Evolutionary conservation across 2,888 invertebrate genomes (phyloP), one percentile per base, ranked within the genome.

Genomic region (Panopea generosa): DNA sequence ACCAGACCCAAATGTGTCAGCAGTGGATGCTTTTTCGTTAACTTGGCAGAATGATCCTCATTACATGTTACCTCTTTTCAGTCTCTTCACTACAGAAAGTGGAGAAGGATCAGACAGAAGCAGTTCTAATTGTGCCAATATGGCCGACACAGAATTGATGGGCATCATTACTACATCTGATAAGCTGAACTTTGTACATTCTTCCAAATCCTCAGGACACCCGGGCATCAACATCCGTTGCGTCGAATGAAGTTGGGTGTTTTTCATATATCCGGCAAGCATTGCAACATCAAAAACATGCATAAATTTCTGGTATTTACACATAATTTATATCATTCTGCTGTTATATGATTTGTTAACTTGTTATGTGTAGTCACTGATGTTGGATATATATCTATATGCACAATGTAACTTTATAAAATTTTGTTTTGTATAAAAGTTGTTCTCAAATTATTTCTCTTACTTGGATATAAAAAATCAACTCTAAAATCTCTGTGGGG

Each of bases 31-130:
- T 27, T 67, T 73, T 38, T 60, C 59, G 6, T 18, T 67, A 18
- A 45, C 43, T 11, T 83, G 77, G 79, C 27, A 16, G 16, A 18
- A 27, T 20, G 14, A 52, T 2, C 27, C 67, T 4, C 49, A 27
- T n/a, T 80, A 80, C 33, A 43, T 63, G 3, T 83, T 80, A 55
- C 75, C 77, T 50, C 77, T 81, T 72, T 76, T 76, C 72, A 80
- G 76, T 55, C 4, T 80, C 18, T 20, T 69, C 2, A 0, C 53
- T 63, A 1, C 74, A 74, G 38, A 74, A 74, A 40, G 14, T 74
- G 22, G 38, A n/a, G 14, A 6, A 26, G n/a, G 74, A 74, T n/a
- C 1, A 56, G 11, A 24, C 45, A 14, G 63, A 68, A 18, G 62
- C 57, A 24, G 33, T 68, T 1, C 20, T 68, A 7, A 26, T 74